Evolutionary conservation across 2,797 vertebrate genomes (phyloP).

Genomic region (Pogonophryne albipinna): DNA sequence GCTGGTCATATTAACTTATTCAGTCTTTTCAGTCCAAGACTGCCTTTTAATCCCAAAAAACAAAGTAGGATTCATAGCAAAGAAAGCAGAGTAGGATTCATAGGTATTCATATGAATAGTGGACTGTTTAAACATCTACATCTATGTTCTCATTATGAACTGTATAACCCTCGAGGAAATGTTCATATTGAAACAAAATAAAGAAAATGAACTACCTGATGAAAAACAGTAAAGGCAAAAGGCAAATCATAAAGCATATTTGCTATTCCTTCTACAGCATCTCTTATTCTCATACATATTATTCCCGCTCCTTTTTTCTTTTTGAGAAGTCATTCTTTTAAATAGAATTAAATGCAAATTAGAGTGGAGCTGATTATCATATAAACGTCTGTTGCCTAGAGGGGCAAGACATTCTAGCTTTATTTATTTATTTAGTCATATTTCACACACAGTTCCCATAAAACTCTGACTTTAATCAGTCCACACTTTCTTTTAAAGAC

Average conservation of each 20-base stretch:
- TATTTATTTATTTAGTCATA: slow-evolving; percentile 83
- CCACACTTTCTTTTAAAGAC: slow-evolving; percentile 77
- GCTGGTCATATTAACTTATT: neutral
- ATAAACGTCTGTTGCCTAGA: slow-evolving; percentile 82
- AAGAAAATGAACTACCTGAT: slow-evolving; percentile 35
- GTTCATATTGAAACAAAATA: neutral
- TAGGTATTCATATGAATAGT: neutral
- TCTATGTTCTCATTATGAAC: neutral
- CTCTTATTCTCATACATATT: slow-evolving; percentile 48
- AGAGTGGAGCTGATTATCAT: slow-evolving; percentile 84
- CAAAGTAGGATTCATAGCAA: slow-evolving; percentile 3
- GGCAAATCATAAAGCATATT: slow-evolving; percentile 43
- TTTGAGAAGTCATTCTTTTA: slow-evolving; percentile 74
- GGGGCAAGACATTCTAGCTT: slow-evolving; percentile 70
- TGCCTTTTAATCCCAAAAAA: neutral
- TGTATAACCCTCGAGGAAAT: neutral
- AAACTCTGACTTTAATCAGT: slow-evolving; percentile 78
- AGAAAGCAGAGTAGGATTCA: slow-evolving; percentile 1
- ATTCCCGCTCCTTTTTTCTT: slow-evolving; percentile 56
- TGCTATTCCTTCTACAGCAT: slow-evolving; percentile 45
- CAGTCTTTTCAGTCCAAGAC: neutral
- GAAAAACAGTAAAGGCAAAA: slow-evolving; percentile 33
- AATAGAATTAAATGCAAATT: slow-evolving; percentile 88
- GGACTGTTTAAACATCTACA: neutral
- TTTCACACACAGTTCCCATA: slow-evolving; percentile 74